phyloP scores from a whole-genome alignment of 2,113 vertebrate genomes.

The Uropsilus gracilis region DNA sequence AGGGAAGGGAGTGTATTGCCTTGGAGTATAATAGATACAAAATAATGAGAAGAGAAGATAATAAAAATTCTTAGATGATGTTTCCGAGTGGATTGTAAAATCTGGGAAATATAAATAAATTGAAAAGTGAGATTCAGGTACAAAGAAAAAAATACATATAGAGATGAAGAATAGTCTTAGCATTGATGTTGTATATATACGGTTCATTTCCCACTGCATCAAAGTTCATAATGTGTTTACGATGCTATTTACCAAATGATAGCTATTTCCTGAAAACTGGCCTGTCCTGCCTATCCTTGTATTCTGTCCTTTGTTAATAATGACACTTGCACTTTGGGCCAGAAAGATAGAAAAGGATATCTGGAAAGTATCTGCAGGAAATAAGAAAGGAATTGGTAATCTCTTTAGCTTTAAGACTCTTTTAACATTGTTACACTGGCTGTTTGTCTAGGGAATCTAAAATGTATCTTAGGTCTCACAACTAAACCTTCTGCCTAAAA shows the following conservation, averaged over 20 bases:
- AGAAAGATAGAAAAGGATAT: slow-evolving; percentile 76
- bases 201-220: slow-evolving; percentile 86
- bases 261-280: slow-evolving; percentile 86
- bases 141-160: slow-evolving; percentile 63
- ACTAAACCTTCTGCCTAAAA: slow-evolving; percentile 62
- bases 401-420: slow-evolving; percentile 81
- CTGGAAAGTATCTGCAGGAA: slow-evolving; percentile 83
- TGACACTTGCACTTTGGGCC: slow-evolving; percentile 78
- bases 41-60: slow-evolving; percentile 67
- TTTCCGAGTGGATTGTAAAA: slow-evolving; percentile 49
- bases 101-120: slow-evolving; percentile 60
- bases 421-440: slow-evolving; percentile 70
- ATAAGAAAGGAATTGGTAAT: slow-evolving; percentile 82
- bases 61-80: slow-evolving; percentile 37
- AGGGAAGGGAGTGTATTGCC: slow-evolving; percentile 45
- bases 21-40: slow-evolving; percentile 56
- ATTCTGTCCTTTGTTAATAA: slow-evolving; percentile 84
- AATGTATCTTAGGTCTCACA: slow-evolving; percentile 49
- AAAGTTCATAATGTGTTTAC: slow-evolving; percentile 86
- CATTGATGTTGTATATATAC: slow-evolving; percentile 77
- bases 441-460: slow-evolving; percentile 68
- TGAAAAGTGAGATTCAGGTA: slow-evolving; percentile 64
- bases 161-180: slow-evolving; percentile 81
- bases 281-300: slow-evolving; percentile 75
- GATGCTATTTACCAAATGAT: slow-evolving; percentile 86